Evolutionary conservation across 2,797 vertebrate species (phyloP), one percentile per base, ranked within the genome.

Genomic region (Chelidonichthys spinosus): DNA sequence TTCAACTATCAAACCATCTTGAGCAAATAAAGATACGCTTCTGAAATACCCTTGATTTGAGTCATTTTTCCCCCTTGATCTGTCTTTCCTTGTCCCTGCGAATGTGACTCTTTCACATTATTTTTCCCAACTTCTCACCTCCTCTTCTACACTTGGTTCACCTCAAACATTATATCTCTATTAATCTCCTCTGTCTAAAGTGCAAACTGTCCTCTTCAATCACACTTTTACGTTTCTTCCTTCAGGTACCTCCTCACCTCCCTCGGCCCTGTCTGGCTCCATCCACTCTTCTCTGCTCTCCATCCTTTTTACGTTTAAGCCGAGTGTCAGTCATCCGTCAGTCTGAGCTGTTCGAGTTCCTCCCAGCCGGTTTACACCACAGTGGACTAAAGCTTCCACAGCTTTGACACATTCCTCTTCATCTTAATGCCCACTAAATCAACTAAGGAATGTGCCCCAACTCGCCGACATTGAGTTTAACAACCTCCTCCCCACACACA

Each of bases 1-100:
- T 87, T 90, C 74, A 87, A 86, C 72, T 84, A 82, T 88, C 62
- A 85, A 88, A 85, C 62, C 70, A 88, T 90, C 89, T 90, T 85
- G 86, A 90, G 83, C 90, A 92, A 95, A 95, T 95, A 95, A 95
- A 94, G 89, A 86, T 86, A 88, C 89, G 91, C 91, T 89, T 93
- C 89, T 91, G 71, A 93, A 92, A 85, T 85, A 72, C 63, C 62
- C 64, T 77, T 68, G 46, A 66, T 82, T 85, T 9, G 63, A 65
- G 11, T 84, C 6, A 1, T 81, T 75, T 33, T 54, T 85, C 71
- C 85, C 60, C 74, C 74, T 68, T 83, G 33, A 71, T 87, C 37
- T 15, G 40, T 49, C 53, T 11, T 42, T 35, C 14, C 13, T 72
- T n/a, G 4, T 78, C 37, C 53, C 47, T 33, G 47, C 40, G 46